Evolutionary conservation across 2,797 vertebrate species (phyloP).

Genomic region (Lutjanus argentimaculatus): DNA sequence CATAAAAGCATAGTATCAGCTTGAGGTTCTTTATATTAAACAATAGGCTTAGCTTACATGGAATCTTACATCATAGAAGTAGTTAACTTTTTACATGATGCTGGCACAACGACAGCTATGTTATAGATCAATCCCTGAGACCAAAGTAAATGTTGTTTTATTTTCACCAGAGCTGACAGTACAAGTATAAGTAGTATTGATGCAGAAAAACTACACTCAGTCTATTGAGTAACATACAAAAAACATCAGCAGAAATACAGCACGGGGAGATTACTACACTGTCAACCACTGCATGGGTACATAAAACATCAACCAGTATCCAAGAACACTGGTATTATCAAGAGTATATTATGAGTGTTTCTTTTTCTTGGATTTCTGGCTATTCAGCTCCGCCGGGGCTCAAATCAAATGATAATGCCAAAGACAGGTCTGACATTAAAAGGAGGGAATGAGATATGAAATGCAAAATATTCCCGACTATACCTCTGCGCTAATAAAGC

Average conservation of each 20-base stretch:
- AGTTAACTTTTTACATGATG: not conserved
- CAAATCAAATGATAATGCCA: conserved; percentile 71
- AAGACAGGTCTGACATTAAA: conserved; percentile 81
- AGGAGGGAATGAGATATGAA: conserved; percentile 78
- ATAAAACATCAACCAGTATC: conserved; percentile 26
- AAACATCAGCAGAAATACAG: not conserved
- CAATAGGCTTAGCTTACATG: not conserved
- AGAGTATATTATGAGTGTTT: conserved; percentile 15
- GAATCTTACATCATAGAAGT: not conserved
- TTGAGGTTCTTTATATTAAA: not conserved
- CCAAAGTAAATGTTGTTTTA: not conserved
- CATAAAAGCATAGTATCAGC: not conserved
- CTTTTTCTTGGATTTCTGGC: conserved; percentile 51
- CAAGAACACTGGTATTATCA: conserved; percentile 26
- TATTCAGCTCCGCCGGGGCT: conserved; percentile 43
- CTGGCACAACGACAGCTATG: not conserved
- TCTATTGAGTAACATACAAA: not conserved
- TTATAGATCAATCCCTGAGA: not conserved
- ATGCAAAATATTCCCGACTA: conserved; percentile 75
- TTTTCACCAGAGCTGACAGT: not conserved
- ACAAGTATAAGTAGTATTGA: not conserved
- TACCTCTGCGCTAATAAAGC: conserved; percentile 79
- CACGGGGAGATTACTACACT: not conserved
- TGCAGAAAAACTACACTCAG: not conserved
- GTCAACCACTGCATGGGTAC: not conserved